phyloP scores from a whole-genome alignment of 35 echinoderm and acorn worm species.

The Heliocidaris tuberculata region DNA sequence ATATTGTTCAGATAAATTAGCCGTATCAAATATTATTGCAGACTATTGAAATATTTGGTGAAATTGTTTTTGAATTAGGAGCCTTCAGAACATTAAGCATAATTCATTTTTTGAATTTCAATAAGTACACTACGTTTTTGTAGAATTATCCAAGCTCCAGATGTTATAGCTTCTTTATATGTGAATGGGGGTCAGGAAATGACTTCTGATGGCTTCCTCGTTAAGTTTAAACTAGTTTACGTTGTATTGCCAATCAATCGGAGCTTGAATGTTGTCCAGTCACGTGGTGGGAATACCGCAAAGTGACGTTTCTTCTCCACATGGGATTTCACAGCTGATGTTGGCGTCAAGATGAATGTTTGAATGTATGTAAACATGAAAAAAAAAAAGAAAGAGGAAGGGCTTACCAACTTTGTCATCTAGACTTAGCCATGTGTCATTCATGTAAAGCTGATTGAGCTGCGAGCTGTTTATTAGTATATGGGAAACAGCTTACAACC shows the following conservation, averaged over 20 bases:
- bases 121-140: neutral
- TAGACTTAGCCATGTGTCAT: too few species aligned
- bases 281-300: neutral
- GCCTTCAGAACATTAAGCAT: neutral
- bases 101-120: neutral
- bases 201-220: neutral
- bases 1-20: neutral
- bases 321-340: neutral
- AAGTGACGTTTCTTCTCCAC: neutral
- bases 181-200: neutral
- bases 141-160: neutral
- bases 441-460: too few species aligned
- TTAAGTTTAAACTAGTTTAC: conserved; percentile 11
- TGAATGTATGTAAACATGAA: neutral
- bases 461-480: too few species aligned
- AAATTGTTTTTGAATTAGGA: neutral
- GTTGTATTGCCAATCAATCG: neutral
- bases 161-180: neutral
- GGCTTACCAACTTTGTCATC: neutral
- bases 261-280: neutral
- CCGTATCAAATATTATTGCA: neutral
- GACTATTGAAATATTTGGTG: neutral
- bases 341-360: neutral
- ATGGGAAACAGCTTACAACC: too few species aligned
- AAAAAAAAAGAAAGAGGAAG: neutral